phyloP scores from a whole-genome alignment of 2,888 invertebrate species.

The Pammene aurita region DNA sequence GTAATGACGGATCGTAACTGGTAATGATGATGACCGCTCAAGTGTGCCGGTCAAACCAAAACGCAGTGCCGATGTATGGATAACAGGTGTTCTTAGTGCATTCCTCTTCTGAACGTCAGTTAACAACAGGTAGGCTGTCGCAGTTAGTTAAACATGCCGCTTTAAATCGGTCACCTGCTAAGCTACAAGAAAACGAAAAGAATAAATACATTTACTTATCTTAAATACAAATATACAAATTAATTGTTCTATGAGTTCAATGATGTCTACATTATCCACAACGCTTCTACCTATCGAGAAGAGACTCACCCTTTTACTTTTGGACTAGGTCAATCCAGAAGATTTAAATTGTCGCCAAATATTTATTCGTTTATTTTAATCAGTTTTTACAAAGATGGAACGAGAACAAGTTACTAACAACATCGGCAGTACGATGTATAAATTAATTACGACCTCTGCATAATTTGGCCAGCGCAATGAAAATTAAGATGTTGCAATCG shows the following conservation, averaged over 20 bases:
- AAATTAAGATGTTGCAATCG: no score
- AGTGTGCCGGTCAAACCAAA: constrained; percentile 34
- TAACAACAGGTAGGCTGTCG: constrained; percentile 24
- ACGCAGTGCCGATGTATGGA: constrained; percentile 31
- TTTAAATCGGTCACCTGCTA: constrained; percentile 11
- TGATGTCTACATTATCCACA: not conserved
- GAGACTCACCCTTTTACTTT: not conserved
- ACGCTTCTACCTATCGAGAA: not conserved
- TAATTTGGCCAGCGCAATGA: no score
- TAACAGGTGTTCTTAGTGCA: not conserved
- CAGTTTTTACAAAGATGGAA: no score
- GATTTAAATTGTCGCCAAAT: no score
- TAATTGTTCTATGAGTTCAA: not conserved
- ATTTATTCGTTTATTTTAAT: no score
- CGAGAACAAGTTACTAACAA: no score
- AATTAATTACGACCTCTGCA: no score
- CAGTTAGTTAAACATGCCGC: constrained; percentile 6
- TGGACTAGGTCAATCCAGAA: not conserved
- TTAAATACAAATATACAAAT: not conserved
- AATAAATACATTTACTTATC: not conserved
- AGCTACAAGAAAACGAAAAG: not conserved
- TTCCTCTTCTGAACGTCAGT: constrained; percentile 3
- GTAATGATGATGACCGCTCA: constrained; percentile 43
- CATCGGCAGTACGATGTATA: no score
- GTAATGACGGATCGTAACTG: constrained; percentile 44